Evolutionary conservation across 2,888 invertebrate genomes (phyloP), one percentile per base, ranked within the genome.

Genomic region (Chymomyza caudatula): DNA sequence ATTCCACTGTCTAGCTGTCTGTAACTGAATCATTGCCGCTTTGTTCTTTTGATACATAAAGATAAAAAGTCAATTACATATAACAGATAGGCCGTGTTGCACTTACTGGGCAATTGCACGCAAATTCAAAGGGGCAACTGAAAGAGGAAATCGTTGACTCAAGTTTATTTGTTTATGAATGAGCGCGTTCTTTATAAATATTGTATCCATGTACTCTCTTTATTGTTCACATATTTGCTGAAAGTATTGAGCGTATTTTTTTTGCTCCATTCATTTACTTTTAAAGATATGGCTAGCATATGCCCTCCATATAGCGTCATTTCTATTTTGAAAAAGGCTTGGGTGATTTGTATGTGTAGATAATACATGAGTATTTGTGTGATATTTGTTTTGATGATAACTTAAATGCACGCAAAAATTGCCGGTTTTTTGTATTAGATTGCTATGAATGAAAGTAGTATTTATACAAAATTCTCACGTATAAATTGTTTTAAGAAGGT

Each of bases 311-410:
- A 22, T 82, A 77, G 63, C 81, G 81, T 81, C 80, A 85, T 85
- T 83, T 86, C 83, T 85, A 86, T 83, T 85, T 86, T 73, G 69
- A 82, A 73, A 62, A 75, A 80, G 78, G 73, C 84, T 78, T 72
- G 62, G 15, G n/a, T 53, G 60, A 58, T 71, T 56, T 19, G 63
- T 70, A 23, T 70, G 47, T 63, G 60, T 69, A 25, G 19, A 20
- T 51, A 22, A 11, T 51, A 51, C 8, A 17, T 60, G 47, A 53
- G 17, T 25, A 43, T 60, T 60, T 61, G 25, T 57, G n/a, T n/a
- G n/a, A 15, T 63, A 49, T 72, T 15, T 62, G 52, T 63, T 62
- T 13, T 44, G n/a, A 4, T 49, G 42, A 20, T 56, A 20, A 20
- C 15, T 49, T 49, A 5, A 20, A 11, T 49, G 5, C 15, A 49